Evolutionary conservation across 2,888 invertebrate genomes (phyloP).

Genomic region (Piscicola geometra): DNA sequence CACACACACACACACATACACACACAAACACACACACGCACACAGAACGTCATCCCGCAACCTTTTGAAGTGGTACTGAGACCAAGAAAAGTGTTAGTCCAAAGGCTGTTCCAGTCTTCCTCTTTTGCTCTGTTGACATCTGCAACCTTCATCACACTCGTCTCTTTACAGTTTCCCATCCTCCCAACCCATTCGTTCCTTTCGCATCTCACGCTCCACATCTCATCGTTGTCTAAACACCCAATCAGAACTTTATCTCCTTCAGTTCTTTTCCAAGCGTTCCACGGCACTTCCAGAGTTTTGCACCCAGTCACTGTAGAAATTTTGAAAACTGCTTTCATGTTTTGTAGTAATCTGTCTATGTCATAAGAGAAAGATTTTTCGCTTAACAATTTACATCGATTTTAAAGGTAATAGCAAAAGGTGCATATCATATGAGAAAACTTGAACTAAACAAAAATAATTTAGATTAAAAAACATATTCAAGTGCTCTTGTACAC

Average conservation of each 20-base stretch:
- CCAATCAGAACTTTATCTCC: constrained; percentile 11
- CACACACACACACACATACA: no score
- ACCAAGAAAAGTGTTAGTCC: constrained; percentile 22
- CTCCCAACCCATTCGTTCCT: constrained; percentile 13
- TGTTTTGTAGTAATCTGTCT: no score
- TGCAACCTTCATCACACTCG: not conserved
- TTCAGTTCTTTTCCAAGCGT: constrained; percentile 7
- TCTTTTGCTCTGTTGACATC: not conserved
- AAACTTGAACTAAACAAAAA: no score
- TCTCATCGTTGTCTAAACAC: constrained; percentile 24
- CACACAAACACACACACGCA: constrained; percentile 21
- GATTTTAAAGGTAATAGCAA: no score
- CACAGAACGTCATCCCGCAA: not conserved
- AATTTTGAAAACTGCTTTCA: no score
- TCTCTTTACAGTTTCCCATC: constrained; percentile 5
- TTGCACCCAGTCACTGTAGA: constrained; percentile 28
- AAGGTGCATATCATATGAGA: no score
- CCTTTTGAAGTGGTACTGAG: constrained; percentile 30
- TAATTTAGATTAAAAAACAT: no score
- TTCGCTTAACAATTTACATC: no score
- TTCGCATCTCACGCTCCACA: constrained; percentile 19
- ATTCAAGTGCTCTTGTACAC: no score
- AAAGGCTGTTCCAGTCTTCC: constrained; percentile 19
- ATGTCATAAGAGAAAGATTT: no score
- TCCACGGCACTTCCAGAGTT: not conserved